phyloP scores from a whole-genome alignment of 2,888 invertebrate genomes.

The Danaus chrysippus region DNA sequence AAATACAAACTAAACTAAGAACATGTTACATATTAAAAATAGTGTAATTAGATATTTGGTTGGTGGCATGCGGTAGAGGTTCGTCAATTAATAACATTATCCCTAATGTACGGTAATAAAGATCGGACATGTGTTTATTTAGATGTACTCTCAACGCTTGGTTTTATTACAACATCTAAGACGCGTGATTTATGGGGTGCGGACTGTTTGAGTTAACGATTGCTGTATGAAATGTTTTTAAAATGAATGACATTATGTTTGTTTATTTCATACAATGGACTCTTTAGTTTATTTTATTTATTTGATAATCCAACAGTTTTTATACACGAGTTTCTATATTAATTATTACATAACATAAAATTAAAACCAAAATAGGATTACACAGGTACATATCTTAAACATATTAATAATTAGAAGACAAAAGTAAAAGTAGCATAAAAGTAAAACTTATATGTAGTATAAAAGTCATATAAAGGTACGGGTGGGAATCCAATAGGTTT shows the following conservation, averaged over 20 bases:
- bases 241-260: not conserved
- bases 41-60: conserved; percentile 56
- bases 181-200: conserved; percentile 39
- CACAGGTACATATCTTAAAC: no score
- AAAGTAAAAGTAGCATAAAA: no score
- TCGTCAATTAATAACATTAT: conserved; percentile 68
- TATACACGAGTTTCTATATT: no score
- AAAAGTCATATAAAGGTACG: no score
- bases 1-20: not conserved
- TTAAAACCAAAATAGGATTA: no score
- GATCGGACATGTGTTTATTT: conserved; percentile 53
- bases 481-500: no score
- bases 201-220: conserved; percentile 23
- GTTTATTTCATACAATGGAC: not conserved
- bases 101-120: conserved; percentile 52
- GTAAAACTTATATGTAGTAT: no score
- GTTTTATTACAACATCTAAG: conserved; percentile 48
- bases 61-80: conserved; percentile 42
- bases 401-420: no score
- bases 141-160: conserved; percentile 43
- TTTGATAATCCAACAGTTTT: no score
- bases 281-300: no score
- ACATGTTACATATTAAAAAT: conserved; percentile 25
- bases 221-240: not conserved
- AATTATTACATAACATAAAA: no score